These are phyloP conservation scores for Lycodopsis pacificus DNA, from an alignment of 2,797 vertebrate species.

Conservation along the genomic window DNA sequence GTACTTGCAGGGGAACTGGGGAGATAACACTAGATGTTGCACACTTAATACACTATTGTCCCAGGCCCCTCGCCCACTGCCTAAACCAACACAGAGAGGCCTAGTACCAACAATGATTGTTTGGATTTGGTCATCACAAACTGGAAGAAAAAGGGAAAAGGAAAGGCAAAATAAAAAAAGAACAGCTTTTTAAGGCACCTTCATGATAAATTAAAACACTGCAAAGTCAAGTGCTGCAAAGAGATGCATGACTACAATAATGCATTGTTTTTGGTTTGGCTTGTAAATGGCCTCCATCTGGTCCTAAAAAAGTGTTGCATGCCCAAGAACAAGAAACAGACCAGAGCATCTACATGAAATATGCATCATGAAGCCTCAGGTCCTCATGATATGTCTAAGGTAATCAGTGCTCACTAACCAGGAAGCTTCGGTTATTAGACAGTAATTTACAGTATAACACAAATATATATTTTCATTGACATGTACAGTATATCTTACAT, in stretches of 20 bases:
- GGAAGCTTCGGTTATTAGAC: conserved; percentile 5
- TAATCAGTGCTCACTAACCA: conserved; percentile 39
- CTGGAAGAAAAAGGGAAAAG: neutral
- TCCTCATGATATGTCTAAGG: conserved; percentile 31
- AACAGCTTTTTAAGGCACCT: conserved; percentile 26
- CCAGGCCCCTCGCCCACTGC: neutral
- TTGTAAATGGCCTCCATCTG: conserved; percentile 72
- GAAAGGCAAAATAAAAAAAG: conserved; percentile 12
- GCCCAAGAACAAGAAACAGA: conserved; percentile 60
- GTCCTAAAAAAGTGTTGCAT: conserved; percentile 71
- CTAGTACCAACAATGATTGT: neutral
- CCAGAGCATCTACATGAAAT: conserved; percentile 61
- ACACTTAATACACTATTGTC: neutral
- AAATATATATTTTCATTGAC: neutral
- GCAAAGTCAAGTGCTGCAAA: conserved; percentile 68
- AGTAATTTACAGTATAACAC: conserved; percentile 13
- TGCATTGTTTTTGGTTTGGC: conserved; percentile 68
- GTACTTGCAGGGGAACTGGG: neutral
- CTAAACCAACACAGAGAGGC: neutral
- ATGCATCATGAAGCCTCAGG: conserved; percentile 52
- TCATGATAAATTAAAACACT: conserved; percentile 51
- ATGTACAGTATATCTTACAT: neutral
- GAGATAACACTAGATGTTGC: neutral
- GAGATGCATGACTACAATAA: conserved; percentile 74
- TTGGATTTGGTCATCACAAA: conserved; percentile 12